Evolutionary conservation across 2,797 vertebrate species (phyloP), one percentile per base, ranked within the genome.

Genomic region (Choloepus didactylus): DNA sequence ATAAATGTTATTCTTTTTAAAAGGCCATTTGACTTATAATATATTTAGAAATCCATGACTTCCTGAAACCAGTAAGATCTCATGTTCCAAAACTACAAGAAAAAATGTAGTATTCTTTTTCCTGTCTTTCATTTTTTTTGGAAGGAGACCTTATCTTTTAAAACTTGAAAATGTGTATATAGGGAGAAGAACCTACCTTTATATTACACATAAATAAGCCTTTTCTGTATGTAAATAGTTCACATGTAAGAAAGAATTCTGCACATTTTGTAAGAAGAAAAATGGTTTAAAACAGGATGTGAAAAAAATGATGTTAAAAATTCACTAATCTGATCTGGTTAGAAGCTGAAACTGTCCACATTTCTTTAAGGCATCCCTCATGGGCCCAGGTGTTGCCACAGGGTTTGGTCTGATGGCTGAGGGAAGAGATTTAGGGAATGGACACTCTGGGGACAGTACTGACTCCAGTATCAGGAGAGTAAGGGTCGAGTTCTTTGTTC

Each of bases 141-240:
- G 77, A 96, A 90, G 93, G 93, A 98, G 41, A 96, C 92, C 59
- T 94, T 97, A 92, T 95, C 97, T 98, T 98, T 98, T 97, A 94
- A 98, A 98, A 97, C 97, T 97, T 97, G 97, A 98, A 98, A 97
- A 81, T 98, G 89, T 98, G 93, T 98, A 98, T 97, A 98, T 86
- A 97, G 94, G 98, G 97, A 98, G 96, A 98, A 80, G 87, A 98
- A 98, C 95, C 89, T 97, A 97, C 98, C 95, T 98, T 98, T 98
- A 95, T 98, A 98, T 98, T 98, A 98, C 98, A 98, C 98, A 98
- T 97, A 98, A 98, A 98, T 97, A 88, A 97, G 93, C 96, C 95
- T 79, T 97, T 98, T 98, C 98, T 98, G 95, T 97, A 97, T 98
- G 98, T 98, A 98, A 98, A 98, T 98, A 98, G 97, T 98, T 97